Evolutionary conservation across 1,140 invertebrate species (phyloP).

Genomic region (Pomacea maculata): DNA sequence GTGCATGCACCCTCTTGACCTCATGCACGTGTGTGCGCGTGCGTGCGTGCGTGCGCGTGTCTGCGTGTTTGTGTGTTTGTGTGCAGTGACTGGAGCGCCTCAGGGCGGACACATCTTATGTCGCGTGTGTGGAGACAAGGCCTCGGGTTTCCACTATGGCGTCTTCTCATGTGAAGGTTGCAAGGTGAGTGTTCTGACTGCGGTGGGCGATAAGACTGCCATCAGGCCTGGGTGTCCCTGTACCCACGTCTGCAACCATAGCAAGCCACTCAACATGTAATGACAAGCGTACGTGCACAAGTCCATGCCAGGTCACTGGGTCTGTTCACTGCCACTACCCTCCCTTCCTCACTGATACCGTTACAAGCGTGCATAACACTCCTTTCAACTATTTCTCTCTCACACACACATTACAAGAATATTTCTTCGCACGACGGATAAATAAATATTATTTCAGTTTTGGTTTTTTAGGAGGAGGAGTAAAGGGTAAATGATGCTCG

Average conservation of each 20-base stretch:
- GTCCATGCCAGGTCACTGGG: too few species aligned
- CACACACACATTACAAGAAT: neutral
- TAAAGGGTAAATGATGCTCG: too few species aligned
- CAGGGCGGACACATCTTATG: slow-evolving; percentile 46
- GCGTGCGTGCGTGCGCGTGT: neutral
- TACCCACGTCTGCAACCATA: too few species aligned
- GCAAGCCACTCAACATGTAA: too few species aligned
- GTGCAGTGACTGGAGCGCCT: slow-evolving; percentile 18
- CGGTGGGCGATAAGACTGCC: too few species aligned
- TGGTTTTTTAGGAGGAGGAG: too few species aligned
- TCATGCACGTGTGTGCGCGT: neutral
- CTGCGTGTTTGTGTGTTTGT: neutral
- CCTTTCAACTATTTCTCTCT: too few species aligned
- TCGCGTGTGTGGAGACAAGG: slow-evolving; percentile 87
- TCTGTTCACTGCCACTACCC: too few species aligned
- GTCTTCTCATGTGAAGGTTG: slow-evolving; percentile 87
- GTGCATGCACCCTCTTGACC: neutral
- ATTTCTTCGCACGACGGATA: neutral
- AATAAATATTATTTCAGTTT: neutral
- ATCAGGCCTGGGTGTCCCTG: too few species aligned
- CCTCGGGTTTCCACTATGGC: slow-evolving; percentile 97
- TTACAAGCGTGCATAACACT: too few species aligned
- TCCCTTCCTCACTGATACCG: too few species aligned
- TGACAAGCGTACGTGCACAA: too few species aligned
- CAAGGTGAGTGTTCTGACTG: slow-evolving; percentile 73